Base-by-base conservation (phyloP, 2,888 invertebrate genomes). In the Epicampocera succincta region DNA sequence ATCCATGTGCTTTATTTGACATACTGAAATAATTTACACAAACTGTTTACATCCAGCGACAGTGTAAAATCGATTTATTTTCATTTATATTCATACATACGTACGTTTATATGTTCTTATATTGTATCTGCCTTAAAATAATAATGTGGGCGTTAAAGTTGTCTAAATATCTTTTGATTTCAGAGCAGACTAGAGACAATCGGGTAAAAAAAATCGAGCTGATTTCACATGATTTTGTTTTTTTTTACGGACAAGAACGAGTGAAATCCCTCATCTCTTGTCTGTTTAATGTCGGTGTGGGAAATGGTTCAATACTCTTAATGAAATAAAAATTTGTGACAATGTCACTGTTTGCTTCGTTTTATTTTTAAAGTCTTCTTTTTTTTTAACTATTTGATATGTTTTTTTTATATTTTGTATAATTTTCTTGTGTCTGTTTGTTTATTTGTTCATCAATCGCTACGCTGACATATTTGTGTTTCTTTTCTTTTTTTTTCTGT, bases 271-370 rank as follows among this genome's bases (percentile, higher is more conserved):
- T 33, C 42, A 13, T 4, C 15, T 33, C 42, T 13, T n/a, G n/a
- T 8, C 33, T 58, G 33, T 78, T 71, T 72, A 68, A 25, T 63
- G 69, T 58, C 86, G 88, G 85, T 84, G 84, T 88, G 84, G 84
- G 61, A 84, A 86, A 86, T 85, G 87, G 73, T 81, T 79, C 78
- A 83, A 68, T 58, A 69, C 44, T 65, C 60, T 79, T 44, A 56
- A 80, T 81, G 71, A 84, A 84, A 83, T 69, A 66, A 85, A 85
- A 85, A 83, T 86, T 86, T 86, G 86, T 86, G 86, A 80, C 84
- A 84, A 84, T 85, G 78, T 83, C 83, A 83, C 63, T 84, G 81
- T 52, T 56, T 17, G 46, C 29, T 54, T 74, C 48, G 9, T 44
- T 72, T 83, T 61, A 8, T 50, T 44, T 4, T 50, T 58, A 44